These are phyloP conservation scores for Autographa pulchrina DNA, from an alignment of 2,888 invertebrate genomes.

Conservation along the genomic window DNA sequence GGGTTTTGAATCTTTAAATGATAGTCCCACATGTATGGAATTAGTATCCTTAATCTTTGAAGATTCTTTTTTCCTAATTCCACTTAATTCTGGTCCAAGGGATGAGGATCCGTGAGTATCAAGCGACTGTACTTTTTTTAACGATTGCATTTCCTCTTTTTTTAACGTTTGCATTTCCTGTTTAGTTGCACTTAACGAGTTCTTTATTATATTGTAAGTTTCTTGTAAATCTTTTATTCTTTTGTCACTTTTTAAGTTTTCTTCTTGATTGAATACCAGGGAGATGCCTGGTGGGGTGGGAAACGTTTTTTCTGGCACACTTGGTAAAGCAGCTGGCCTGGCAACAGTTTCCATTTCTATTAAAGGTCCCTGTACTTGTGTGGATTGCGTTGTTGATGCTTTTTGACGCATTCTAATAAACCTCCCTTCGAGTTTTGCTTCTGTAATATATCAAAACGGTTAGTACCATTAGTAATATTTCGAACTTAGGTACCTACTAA, in stretches of 20 bases:
- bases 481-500: too few relatives aligned
- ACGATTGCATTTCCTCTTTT: slow-evolving; percentile 10
- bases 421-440: slow-evolving; percentile 69
- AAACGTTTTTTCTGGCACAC: slow-evolving; percentile 22
- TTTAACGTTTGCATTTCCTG: too few relatives aligned
- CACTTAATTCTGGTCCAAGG: background rate
- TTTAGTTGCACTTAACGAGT: slow-evolving; percentile 10
- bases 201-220: slow-evolving; percentile 24
- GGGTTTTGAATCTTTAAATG: slow-evolving; percentile 6
- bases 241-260: slow-evolving; percentile 50
- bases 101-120: background rate
- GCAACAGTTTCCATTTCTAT: slow-evolving; percentile 37
- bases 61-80: background rate
- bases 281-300: slow-evolving; percentile 57
- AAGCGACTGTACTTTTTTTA: background rate
- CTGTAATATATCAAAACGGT: slow-evolving; percentile 56
- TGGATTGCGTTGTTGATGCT: slow-evolving; percentile 62
- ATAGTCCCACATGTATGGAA: background rate
- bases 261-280: slow-evolving; percentile 65
- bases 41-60: background rate
- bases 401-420: slow-evolving; percentile 61
- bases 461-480: too few relatives aligned
- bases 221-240: slow-evolving; percentile 42
- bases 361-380: slow-evolving; percentile 64
- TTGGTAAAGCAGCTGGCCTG: slow-evolving; percentile 17